These are phyloP conservation scores for Tenualosa thibaudeaui DNA, from an alignment of 2,797 vertebrate species.

Conservation along the genomic window DNA sequence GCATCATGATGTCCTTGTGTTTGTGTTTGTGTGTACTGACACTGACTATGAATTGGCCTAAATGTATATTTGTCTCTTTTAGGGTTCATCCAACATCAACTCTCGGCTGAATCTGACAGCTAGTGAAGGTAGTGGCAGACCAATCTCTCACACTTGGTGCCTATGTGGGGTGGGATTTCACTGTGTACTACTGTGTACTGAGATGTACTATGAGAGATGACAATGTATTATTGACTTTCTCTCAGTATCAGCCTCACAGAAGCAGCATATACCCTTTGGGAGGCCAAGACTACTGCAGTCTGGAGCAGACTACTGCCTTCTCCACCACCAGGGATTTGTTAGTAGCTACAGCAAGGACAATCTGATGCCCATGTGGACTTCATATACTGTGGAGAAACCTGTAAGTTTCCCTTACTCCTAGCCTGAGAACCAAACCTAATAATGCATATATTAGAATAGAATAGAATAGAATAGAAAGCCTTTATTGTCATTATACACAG, in stretches of 20 bases:
- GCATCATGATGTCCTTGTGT: no score
- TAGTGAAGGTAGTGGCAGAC: conserved; percentile 58
- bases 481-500: no score
- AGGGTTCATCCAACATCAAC: conserved; percentile 54
- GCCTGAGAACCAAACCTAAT: neutral
- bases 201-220: neutral
- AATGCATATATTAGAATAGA: no score
- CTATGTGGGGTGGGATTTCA: neutral
- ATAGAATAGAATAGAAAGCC: no score
- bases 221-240: neutral
- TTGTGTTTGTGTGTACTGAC: neutral
- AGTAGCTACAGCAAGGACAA: conserved; percentile 58
- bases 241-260: conserved; percentile 55
- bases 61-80: conserved; percentile 28
- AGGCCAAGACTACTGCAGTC: conserved; percentile 63
- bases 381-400: conserved; percentile 67
- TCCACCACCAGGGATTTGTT: conserved; percentile 70
- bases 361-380: conserved; percentile 74
- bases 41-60: no score
- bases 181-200: no score
- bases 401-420: conserved; percentile 49
- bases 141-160: neutral
- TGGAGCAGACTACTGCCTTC: conserved; percentile 61
- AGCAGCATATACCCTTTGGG: conserved; percentile 62
- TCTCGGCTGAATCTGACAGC: conserved; percentile 67